A percentile compares a stretch with the other conserved stretches of the same genome.
Conservation (phyloP, 1,140 invertebrate species). For the Microplitis demolitor region DNA sequence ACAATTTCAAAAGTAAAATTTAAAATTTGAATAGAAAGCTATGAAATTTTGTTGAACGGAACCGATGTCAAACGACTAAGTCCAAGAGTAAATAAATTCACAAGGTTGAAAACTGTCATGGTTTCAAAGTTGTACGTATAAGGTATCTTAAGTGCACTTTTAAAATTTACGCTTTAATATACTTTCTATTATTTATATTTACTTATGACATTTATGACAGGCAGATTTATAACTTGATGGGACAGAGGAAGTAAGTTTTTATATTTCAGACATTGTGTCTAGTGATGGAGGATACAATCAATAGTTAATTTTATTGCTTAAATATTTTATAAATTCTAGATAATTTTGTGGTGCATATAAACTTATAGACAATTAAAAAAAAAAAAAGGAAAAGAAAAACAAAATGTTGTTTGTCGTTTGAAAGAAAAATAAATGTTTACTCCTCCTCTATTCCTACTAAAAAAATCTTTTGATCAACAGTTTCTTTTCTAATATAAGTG, state of each 20-base stretch:
- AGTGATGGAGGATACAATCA: no score
- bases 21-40: no score
- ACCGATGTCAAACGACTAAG: not conserved
- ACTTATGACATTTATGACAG: not conserved
- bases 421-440: no score
- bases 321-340: no score
- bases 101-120: conserved; percentile 1
- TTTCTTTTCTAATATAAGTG: not conserved
- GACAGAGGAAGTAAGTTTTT: no score
- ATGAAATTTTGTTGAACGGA: no score
- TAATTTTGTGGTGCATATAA: no score
- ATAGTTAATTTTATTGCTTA: no score
- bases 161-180: not conserved
- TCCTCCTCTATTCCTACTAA: not conserved
- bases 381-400: not conserved
- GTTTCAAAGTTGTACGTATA: not conserved
- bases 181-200: not conserved
- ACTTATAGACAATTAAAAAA: not conserved
- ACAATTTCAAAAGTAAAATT: no score
- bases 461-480: not conserved
- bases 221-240: no score
- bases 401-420: not conserved
- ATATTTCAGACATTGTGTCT: no score
- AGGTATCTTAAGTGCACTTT: not conserved
- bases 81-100: not conserved